phyloP scores from a whole-genome alignment of 2,888 invertebrate species.

The Drosophila kuntzei region DNA sequence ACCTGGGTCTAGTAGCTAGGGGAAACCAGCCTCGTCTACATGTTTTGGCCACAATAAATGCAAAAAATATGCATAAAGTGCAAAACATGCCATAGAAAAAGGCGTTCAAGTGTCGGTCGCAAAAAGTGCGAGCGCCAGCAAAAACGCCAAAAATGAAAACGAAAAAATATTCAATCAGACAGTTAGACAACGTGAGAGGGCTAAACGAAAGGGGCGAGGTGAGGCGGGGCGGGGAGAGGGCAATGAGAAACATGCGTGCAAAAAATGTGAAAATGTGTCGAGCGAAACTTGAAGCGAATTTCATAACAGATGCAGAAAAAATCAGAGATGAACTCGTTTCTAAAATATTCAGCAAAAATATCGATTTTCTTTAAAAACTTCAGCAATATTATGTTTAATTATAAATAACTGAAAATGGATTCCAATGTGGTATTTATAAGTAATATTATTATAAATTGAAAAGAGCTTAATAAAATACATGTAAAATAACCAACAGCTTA shows the following conservation, averaged over 20 bases:
- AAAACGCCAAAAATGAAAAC: conserved; percentile 51
- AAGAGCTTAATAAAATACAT: not conserved
- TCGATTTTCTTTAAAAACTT: not conserved
- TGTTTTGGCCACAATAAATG: conserved; percentile 72
- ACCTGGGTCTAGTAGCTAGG: conserved; percentile 18
- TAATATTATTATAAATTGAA: no score
- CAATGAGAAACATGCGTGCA: conserved; percentile 34
- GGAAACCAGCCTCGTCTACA: conserved; percentile 25
- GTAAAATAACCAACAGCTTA: not conserved
- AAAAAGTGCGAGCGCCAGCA: conserved; percentile 62
- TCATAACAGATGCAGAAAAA: conserved; percentile 1
- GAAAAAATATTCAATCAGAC: conserved; percentile 74
- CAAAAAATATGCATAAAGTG: conserved; percentile 73
- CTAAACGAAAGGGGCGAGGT: not conserved
- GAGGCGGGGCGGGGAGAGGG: not conserved
- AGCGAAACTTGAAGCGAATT: conserved; percentile 25
- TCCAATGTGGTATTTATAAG: no score
- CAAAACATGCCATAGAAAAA: conserved; percentile 55
- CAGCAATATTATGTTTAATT: not conserved
- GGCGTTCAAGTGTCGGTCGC: conserved; percentile 45
- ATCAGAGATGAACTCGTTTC: not conserved
- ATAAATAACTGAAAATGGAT: not conserved
- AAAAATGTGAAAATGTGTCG: conserved; percentile 42
- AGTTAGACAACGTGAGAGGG: conserved; percentile 16
- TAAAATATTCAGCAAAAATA: not conserved